phyloP scores from a whole-genome alignment of 2,113 vertebrate genomes.

The Vireo altiloquus region DNA sequence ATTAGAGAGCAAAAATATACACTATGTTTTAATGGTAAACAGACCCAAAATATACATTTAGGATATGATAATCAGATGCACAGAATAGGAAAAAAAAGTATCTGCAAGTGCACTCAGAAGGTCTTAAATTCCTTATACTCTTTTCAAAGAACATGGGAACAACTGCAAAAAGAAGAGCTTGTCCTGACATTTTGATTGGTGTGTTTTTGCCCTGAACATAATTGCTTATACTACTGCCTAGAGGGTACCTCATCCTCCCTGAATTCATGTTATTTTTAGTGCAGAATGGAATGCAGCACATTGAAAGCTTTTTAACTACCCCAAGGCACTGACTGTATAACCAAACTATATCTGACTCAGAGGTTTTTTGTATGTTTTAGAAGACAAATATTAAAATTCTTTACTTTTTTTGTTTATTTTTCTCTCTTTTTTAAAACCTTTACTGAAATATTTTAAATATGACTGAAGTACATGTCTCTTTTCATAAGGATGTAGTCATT shows the following conservation, averaged over 20 bases:
- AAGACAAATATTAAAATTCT: background rate
- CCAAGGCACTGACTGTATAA: background rate
- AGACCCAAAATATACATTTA: background rate
- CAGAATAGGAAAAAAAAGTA: background rate
- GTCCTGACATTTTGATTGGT: constrained; percentile 24
- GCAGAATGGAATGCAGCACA: constrained; percentile 6
- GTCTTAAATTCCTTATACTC: background rate
- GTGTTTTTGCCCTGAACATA: background rate
- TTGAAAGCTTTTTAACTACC: background rate
- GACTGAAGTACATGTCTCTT: background rate
- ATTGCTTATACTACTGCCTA: constrained; percentile 19
- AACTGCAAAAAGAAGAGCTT: background rate
- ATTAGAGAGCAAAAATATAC: background rate
- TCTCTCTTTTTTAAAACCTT: background rate
- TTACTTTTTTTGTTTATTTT: background rate
- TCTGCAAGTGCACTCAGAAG: background rate
- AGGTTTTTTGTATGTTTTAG: background rate
- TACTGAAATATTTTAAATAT: background rate
- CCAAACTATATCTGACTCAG: background rate
- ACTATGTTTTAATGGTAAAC: background rate
- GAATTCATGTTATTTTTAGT: constrained; percentile 38
- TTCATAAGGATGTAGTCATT: background rate
- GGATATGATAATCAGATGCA: background rate
- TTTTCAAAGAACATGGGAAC: constrained; percentile 8
- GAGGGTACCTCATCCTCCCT: background rate